Percentiles rank a stretch among this genome's conserved stretches.
phyloP scores from a whole-genome alignment of 1,140 invertebrate species.

The Drosophila micromelanica region DNA sequence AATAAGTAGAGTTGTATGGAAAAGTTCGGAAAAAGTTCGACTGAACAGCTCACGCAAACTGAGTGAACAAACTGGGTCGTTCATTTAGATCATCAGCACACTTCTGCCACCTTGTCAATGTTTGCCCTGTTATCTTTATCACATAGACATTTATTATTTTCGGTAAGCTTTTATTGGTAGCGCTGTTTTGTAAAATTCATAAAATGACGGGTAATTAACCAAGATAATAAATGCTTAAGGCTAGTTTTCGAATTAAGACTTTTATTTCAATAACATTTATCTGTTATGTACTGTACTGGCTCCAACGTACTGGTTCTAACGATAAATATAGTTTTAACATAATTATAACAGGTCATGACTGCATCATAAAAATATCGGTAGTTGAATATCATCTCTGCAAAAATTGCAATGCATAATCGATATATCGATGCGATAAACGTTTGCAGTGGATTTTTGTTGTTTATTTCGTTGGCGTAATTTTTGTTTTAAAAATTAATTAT shows the following conservation, averaged over 20 bases:
- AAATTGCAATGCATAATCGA: slow-evolving; percentile 8
- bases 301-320: too few relatives aligned
- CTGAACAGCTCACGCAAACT: slow-evolving; percentile 10
- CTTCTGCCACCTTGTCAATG: slow-evolving; percentile 16
- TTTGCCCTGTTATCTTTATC: not conserved
- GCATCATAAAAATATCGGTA: not conserved
- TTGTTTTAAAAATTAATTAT: slow-evolving; percentile 78
- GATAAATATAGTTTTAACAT: not conserved
- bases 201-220: too few relatives aligned
- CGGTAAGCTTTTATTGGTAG: too few relatives aligned
- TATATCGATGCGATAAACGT: slow-evolving; percentile 63
- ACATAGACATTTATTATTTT: not conserved
- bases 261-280: too few relatives aligned
- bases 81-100: slow-evolving; percentile 1
- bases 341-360: not conserved
- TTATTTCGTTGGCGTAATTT: slow-evolving; percentile 77
- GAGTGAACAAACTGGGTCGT: slow-evolving; percentile 11
- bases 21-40: slow-evolving; percentile 12
- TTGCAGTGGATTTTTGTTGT: slow-evolving; percentile 71
- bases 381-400: not conserved
- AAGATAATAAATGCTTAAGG: too few relatives aligned
- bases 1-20: slow-evolving; percentile 20
- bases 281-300: too few relatives aligned
- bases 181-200: too few relatives aligned
- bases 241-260: too few relatives aligned